Conservation (phyloP, 2,888 invertebrate species). For the Scaptomyza reducta region DNA sequence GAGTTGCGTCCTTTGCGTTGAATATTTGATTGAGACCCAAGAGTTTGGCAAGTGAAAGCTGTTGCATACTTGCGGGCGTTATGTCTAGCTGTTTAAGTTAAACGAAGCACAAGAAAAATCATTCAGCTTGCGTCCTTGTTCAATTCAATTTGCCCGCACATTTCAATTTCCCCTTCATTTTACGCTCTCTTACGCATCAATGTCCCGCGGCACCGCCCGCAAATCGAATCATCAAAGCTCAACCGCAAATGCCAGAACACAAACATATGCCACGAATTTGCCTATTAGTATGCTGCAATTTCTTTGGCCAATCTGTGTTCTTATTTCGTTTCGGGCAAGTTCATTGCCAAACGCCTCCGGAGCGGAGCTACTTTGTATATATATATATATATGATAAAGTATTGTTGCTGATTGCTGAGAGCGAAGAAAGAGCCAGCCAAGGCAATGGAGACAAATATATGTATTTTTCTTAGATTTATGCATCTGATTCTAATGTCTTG, state of each 20-base stretch:
- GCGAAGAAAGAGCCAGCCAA: constrained; percentile 43
- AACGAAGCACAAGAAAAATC: constrained; percentile 66
- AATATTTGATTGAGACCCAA: constrained; percentile 69
- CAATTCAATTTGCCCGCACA: constrained; percentile 77
- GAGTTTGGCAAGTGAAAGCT: constrained; percentile 64
- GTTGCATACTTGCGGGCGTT: constrained; percentile 63
- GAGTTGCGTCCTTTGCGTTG: constrained; percentile 41
- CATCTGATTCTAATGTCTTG: constrained; percentile 37
- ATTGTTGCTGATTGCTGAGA: constrained; percentile 53
- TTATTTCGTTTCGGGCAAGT: constrained; percentile 36
- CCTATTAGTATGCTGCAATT: constrained; percentile 33
- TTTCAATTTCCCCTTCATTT: constrained; percentile 79
- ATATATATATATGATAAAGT: constrained; percentile 69
- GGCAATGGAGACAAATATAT: constrained; percentile 56
- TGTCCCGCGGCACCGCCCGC: constrained; percentile 47
- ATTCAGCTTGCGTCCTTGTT: constrained; percentile 32
- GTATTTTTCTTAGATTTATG: constrained; percentile 62
- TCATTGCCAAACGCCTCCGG: constrained; percentile 67
- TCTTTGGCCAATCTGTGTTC: constrained; percentile 34
- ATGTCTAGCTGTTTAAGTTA: constrained; percentile 45
- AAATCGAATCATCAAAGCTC: constrained; percentile 71
- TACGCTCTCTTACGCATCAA: constrained; percentile 69
- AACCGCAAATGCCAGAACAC: constrained; percentile 47
- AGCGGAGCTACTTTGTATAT: constrained; percentile 53
- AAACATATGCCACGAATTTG: constrained; percentile 55